These are phyloP conservation scores for Cerastoderma edule DNA, from an alignment of 2,888 invertebrate genomes.

Conservation along the genomic window DNA sequence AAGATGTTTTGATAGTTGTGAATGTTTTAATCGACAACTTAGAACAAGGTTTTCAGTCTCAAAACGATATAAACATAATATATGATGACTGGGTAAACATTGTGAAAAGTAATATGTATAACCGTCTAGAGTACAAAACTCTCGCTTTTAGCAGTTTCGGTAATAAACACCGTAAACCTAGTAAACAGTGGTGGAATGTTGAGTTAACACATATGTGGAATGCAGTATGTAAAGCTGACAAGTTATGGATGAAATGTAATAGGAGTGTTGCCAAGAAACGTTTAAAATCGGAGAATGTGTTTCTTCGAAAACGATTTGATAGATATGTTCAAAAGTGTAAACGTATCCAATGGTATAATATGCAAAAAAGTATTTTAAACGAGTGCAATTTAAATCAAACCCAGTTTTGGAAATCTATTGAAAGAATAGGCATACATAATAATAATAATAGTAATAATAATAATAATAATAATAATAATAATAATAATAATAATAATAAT, in stretches of 20 bases:
- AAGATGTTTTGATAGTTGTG: background rate
- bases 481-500: no score
- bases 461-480: no score
- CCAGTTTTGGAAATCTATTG: constrained; percentile 32
- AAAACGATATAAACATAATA: constrained; percentile 20
- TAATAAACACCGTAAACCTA: constrained; percentile 6
- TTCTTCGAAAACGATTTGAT: constrained; percentile 22
- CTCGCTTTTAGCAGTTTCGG: background rate
- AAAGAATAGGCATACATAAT: constrained; percentile 31
- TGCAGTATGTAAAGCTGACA: constrained; percentile 8
- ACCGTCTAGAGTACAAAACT: constrained; percentile 18
- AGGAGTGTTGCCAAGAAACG: no score
- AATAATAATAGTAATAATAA: no score
- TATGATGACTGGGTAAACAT: constrained; percentile 28
- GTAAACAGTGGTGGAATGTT: constrained; percentile 23
- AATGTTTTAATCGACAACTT: background rate
- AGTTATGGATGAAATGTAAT: constrained; percentile 22
- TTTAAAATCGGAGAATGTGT: constrained; percentile 14
- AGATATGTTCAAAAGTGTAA: constrained; percentile 28
- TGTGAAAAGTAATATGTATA: constrained; percentile 23
- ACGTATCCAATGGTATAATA: constrained; percentile 22
- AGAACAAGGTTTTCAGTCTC: constrained; percentile 15
- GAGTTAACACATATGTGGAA: constrained; percentile 3
- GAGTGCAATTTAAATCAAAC: constrained; percentile 6
- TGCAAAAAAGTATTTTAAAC: constrained; percentile 16